These are phyloP conservation scores for Cryptus armator DNA, from an alignment of 2,888 invertebrate species.

Conservation along the genomic window DNA sequence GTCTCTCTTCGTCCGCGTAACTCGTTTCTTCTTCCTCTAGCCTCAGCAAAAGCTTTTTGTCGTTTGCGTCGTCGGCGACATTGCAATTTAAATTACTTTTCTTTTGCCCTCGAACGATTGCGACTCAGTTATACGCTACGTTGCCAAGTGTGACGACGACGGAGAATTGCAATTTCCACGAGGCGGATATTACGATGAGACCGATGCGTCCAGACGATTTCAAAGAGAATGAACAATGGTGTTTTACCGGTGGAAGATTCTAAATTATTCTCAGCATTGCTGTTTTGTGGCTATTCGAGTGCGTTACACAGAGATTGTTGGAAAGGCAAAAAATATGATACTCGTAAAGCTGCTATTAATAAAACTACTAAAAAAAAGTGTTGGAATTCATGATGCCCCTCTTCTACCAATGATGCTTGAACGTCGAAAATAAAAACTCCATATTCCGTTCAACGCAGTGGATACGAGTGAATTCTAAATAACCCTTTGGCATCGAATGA, in stretches of 20 bases:
- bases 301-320: background rate
- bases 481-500: background rate
- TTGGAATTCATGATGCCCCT: background rate
- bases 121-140: background rate
- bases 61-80: background rate
- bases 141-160: background rate
- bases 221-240: constrained; percentile 12
- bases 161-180: constrained; percentile 27
- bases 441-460: background rate
- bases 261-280: background rate
- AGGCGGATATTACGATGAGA: background rate
- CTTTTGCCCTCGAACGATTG: background rate
- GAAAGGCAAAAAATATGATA: background rate
- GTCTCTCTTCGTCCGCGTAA: background rate
- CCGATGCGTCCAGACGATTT: constrained; percentile 7
- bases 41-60: background rate
- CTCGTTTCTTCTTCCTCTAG: background rate
- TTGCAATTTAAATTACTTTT: constrained; percentile 21
- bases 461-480: background rate
- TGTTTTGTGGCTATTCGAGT: background rate
- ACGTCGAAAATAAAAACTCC: background rate
- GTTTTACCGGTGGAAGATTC: background rate
- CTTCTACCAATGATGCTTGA: background rate
- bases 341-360: background rate
- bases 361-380: background rate